phyloP scores from a whole-genome alignment of 2,888 invertebrate genomes.

The Aleiodes testaceus region DNA sequence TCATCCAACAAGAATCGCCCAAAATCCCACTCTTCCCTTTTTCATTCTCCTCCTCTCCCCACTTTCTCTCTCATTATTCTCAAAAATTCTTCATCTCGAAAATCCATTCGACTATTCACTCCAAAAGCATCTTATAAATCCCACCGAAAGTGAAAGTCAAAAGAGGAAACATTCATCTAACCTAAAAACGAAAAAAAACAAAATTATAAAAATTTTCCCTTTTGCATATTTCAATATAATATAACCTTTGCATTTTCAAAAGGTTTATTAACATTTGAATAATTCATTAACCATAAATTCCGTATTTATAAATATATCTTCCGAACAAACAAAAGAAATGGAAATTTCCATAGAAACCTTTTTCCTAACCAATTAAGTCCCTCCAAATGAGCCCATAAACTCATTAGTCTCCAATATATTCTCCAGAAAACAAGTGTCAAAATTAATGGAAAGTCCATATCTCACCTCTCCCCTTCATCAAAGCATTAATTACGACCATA shows the following conservation, averaged over 20 bases:
- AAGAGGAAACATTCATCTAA: too few species aligned
- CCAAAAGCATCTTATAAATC: not conserved
- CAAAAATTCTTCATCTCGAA: not conserved
- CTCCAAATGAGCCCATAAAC: too few species aligned
- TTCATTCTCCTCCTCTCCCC: slow-evolving; percentile 25
- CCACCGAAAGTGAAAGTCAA: too few species aligned
- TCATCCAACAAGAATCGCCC: slow-evolving; percentile 34
- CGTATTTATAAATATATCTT: not conserved
- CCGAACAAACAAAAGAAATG: not conserved
- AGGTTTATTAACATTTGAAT: too few species aligned
- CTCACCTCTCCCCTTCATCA: too few species aligned
- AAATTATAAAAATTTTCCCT: not conserved
- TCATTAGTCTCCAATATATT: too few species aligned
- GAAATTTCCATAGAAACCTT: too few species aligned
- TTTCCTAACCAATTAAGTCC: too few species aligned
- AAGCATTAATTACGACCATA: too few species aligned
- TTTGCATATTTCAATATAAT: not conserved
- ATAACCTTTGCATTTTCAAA: too few species aligned
- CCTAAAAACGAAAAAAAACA: not conserved
- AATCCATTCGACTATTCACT: slow-evolving; percentile 18
- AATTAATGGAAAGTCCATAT: too few species aligned
- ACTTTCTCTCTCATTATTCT: slow-evolving; percentile 26
- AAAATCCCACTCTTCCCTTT: slow-evolving; percentile 10
- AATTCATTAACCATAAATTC: not conserved
- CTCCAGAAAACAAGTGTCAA: too few species aligned